Conservation (phyloP, 2,797 vertebrate genomes). For the Malurus splendens region DNA sequence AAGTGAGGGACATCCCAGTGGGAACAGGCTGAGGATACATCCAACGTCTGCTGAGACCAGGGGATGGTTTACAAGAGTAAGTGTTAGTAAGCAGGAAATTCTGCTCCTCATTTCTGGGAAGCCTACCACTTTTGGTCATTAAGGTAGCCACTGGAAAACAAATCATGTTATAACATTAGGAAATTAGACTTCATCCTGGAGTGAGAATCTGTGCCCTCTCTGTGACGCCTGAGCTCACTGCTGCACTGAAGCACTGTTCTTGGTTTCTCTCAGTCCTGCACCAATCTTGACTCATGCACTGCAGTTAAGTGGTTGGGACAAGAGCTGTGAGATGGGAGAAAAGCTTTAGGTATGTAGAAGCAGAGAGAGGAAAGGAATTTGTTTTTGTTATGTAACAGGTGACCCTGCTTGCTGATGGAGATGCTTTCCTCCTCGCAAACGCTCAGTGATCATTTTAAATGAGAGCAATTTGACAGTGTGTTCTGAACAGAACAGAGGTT, state of each 20-base stretch:
- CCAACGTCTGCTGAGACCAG: background rate
- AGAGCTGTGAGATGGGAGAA: background rate
- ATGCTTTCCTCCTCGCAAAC: background rate
- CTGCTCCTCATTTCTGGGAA: background rate
- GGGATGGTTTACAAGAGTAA: background rate
- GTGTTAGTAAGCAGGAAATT: background rate
- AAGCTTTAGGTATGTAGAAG: background rate
- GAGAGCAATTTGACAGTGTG: accelerated
- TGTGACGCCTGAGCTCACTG: background rate
- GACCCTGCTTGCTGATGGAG: background rate
- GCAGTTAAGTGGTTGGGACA: background rate
- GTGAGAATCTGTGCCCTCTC: background rate
- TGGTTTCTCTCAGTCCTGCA: background rate
- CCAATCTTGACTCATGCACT: accelerated
- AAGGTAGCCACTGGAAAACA: background rate
- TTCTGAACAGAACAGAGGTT: background rate
- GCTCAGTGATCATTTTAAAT: background rate
- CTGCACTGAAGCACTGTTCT: background rate
- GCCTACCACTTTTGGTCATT: background rate
- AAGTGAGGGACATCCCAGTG: background rate
- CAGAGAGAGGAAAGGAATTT: background rate
- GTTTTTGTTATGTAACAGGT: background rate
- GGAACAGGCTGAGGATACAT: background rate
- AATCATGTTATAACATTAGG: background rate
- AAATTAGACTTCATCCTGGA: background rate